Conservation (phyloP, 2,888 invertebrate species). For the Drosophila fungiperda region DNA sequence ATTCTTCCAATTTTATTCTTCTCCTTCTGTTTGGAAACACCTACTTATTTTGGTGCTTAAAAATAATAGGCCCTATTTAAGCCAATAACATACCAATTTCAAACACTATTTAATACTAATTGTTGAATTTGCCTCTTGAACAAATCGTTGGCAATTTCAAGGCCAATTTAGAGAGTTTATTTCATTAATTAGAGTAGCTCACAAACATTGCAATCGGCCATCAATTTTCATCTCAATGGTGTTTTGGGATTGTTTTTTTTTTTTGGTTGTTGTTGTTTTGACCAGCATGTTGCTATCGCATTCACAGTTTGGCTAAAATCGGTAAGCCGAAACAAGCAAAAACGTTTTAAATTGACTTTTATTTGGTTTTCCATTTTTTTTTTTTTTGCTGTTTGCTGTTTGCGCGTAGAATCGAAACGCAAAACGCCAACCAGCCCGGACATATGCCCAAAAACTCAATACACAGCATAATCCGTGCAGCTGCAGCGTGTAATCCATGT, state of each 20-base stretch:
- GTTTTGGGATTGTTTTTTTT: neutral
- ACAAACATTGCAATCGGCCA: conserved; percentile 25
- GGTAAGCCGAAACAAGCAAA: conserved; percentile 40
- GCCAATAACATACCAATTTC: neutral
- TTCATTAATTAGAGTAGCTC: conserved; percentile 5
- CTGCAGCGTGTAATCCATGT: neutral
- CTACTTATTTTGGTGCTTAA: neutral
- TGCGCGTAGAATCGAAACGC: conserved; percentile 25
- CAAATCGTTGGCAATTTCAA: conserved; percentile 1
- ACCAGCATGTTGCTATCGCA: conserved; percentile 20
- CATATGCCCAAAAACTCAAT: conserved; percentile 40
- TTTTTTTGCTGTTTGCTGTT: conserved; percentile 2
- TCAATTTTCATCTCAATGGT: conserved; percentile 50
- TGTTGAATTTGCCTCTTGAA: neutral
- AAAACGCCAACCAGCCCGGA: conserved; percentile 28
- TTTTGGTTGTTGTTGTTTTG: conserved; percentile 29
- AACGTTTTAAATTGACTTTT: conserved; percentile 39
- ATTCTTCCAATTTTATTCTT: neutral
- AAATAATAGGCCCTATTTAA: neutral
- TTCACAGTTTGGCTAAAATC: conserved; percentile 6
- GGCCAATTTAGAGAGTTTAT: neutral
- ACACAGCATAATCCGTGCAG: conserved; percentile 41
- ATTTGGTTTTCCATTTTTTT: conserved; percentile 5
- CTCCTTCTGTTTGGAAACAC: neutral
- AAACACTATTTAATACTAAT: neutral